These are phyloP conservation scores for Lumbricus terrestris DNA, from an alignment of 2,888 invertebrate species.

Conservation along the genomic window DNA sequence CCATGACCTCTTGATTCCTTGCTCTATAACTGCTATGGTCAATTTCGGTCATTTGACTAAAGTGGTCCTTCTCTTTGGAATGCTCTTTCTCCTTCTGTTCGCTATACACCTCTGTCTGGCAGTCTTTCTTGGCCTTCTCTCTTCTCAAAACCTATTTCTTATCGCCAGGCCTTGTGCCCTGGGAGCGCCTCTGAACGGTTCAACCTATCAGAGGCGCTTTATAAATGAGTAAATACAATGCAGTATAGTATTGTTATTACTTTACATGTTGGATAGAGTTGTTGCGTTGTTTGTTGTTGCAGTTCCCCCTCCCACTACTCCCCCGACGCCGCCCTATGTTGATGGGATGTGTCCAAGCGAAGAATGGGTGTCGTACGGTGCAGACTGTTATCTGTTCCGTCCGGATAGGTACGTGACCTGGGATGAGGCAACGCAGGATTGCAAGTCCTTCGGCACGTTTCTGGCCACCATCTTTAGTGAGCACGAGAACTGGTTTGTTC, in stretches of 20 bases:
- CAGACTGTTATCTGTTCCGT: slow-evolving; percentile 31
- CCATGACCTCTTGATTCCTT: no score
- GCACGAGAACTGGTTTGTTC: slow-evolving; percentile 23
- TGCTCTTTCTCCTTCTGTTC: no score
- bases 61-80: no score
- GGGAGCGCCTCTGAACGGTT: no score
- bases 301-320: slow-evolving; percentile 21
- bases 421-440: slow-evolving; percentile 27
- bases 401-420: slow-evolving; percentile 26
- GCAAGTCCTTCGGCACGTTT: neutral
- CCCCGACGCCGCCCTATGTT: slow-evolving; percentile 14
- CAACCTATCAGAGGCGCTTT: no score
- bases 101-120: no score
- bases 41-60: no score
- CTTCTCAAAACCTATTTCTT: no score
- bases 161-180: no score
- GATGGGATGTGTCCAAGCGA: slow-evolving; percentile 28
- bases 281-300: neutral
- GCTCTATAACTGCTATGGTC: no score
- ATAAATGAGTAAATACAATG: no score
- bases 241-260: neutral
- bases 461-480: slow-evolving; percentile 6
- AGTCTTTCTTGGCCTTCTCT: no score
- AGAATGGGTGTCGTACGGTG: slow-evolving; percentile 27
- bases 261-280: neutral